Evolutionary conservation across 2,797 vertebrate genomes (phyloP).

Genomic region (Bradypodion pumilum): DNA sequence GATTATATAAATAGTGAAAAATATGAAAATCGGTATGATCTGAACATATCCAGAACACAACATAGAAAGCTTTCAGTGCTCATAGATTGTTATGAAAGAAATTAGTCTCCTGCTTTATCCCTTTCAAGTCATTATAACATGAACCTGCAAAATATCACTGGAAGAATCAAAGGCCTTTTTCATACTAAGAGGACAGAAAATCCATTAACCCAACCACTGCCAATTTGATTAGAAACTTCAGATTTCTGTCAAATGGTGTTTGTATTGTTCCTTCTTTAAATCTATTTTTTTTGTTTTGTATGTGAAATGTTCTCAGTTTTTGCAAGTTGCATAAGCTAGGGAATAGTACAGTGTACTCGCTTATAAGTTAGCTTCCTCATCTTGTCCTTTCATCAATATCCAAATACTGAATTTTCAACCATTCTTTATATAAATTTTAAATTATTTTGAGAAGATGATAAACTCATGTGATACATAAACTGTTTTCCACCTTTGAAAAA

Average conservation of each 20-base stretch:
- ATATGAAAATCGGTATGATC: not conserved
- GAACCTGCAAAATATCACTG: slow-evolving; percentile 66
- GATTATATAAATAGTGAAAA: not conserved
- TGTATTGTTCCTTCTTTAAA: slow-evolving; percentile 32
- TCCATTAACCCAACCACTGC: slow-evolving; percentile 61
- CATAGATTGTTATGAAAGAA: slow-evolving; percentile 53
- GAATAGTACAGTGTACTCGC: not conserved
- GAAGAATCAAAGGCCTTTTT: slow-evolving; percentile 72
- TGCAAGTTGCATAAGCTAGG: not conserved
- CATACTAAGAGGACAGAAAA: slow-evolving; percentile 54
- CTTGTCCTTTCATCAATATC: not conserved
- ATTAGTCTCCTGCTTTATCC: slow-evolving; percentile 61
- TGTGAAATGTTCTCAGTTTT: slow-evolving; percentile 1
- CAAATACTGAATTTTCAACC: not conserved
- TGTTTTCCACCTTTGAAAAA: not conserved
- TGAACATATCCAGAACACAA: slow-evolving; percentile 11
- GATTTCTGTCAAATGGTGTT: slow-evolving; percentile 41
- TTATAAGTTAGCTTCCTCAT: not conserved
- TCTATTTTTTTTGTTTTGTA: slow-evolving; percentile 31
- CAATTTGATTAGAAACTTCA: slow-evolving; percentile 66
- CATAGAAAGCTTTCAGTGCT: not conserved
- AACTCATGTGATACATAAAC: not conserved
- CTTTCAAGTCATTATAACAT: slow-evolving; percentile 64
- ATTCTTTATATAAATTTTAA: not conserved
- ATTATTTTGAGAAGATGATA: no score